These are phyloP conservation scores for Cotesia glomerata DNA, from an alignment of 1,140 invertebrate genomes.

Conservation along the genomic window DNA sequence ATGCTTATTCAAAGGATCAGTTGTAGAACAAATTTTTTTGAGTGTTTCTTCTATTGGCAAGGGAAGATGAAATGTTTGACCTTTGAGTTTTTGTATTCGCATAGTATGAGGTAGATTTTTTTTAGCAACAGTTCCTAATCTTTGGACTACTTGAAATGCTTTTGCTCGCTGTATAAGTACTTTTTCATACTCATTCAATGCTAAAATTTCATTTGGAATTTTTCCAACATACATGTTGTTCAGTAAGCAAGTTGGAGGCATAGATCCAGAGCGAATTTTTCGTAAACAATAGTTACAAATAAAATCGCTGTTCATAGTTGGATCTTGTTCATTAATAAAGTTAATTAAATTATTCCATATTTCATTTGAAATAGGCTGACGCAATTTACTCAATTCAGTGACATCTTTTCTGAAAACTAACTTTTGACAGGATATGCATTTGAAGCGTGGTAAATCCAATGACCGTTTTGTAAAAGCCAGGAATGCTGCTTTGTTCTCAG, in stretches of 20 bases:
- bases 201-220: slow-evolving; percentile 29
- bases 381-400: neutral
- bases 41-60: slow-evolving; percentile 46
- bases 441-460: neutral
- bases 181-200: slow-evolving; percentile 42
- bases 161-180: slow-evolving; percentile 30
- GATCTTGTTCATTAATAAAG: slow-evolving; percentile 18
- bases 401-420: neutral
- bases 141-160: slow-evolving; percentile 10
- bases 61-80: slow-evolving; percentile 43
- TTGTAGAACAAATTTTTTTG: slow-evolving; percentile 39
- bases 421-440: slow-evolving; percentile 25
- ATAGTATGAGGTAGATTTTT: slow-evolving; percentile 1
- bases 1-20: slow-evolving; percentile 35
- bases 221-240: neutral
- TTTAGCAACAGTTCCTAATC: neutral
- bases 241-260: too few species aligned
- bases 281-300: slow-evolving; percentile 34
- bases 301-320: slow-evolving; percentile 24
- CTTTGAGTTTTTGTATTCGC: neutral
- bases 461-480: neutral
- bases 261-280: slow-evolving; percentile 16
- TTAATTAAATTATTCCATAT: slow-evolving; percentile 8
- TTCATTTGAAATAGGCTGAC: neutral
- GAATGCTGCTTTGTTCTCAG: slow-evolving; percentile 15